phyloP scores from a whole-genome alignment of 2,888 invertebrate species.

The Luffia ferchaultella region DNA sequence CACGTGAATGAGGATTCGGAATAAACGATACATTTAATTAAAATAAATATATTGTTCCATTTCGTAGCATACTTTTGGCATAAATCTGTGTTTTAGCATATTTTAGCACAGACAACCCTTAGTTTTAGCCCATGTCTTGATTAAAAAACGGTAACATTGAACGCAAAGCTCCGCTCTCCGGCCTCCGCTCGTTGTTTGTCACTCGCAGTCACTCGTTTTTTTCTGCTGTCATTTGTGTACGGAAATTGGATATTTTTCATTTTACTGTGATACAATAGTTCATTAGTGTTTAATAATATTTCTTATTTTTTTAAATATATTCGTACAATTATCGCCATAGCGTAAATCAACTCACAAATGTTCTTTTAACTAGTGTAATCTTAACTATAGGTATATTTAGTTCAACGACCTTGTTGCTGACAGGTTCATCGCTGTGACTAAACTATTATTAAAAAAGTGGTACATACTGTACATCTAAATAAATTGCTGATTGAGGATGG shows the following conservation, averaged over 20 bases:
- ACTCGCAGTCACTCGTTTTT: constrained; percentile 31
- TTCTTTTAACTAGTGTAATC: constrained; percentile 28
- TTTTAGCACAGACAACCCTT: too few relatives aligned
- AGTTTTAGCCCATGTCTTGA: too few relatives aligned
- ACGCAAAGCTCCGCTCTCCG: too few relatives aligned
- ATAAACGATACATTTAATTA: too few relatives aligned
- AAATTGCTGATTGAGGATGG: constrained; percentile 43
- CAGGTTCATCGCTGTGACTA: constrained; percentile 62
- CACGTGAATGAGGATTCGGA: too few relatives aligned
- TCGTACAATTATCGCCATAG: not conserved
- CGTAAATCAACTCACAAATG: not conserved
- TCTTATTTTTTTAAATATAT: not conserved
- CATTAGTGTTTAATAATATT: constrained; percentile 18
- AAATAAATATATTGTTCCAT: too few relatives aligned
- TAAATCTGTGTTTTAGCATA: too few relatives aligned
- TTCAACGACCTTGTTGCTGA: constrained; percentile 67
- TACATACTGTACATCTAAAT: constrained; percentile 32
- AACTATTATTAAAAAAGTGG: constrained; percentile 56
- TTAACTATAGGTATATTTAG: constrained; percentile 60
- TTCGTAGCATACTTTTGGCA: too few relatives aligned
- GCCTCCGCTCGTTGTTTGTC: too few relatives aligned
- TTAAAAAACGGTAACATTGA: too few relatives aligned
- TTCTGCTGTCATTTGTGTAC: constrained; percentile 1
- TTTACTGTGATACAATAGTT: constrained; percentile 10
- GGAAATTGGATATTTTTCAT: constrained; percentile 5